These are phyloP conservation scores for Octodon degus DNA, from an alignment of 2,113 vertebrate genomes.

Conservation along the genomic window DNA sequence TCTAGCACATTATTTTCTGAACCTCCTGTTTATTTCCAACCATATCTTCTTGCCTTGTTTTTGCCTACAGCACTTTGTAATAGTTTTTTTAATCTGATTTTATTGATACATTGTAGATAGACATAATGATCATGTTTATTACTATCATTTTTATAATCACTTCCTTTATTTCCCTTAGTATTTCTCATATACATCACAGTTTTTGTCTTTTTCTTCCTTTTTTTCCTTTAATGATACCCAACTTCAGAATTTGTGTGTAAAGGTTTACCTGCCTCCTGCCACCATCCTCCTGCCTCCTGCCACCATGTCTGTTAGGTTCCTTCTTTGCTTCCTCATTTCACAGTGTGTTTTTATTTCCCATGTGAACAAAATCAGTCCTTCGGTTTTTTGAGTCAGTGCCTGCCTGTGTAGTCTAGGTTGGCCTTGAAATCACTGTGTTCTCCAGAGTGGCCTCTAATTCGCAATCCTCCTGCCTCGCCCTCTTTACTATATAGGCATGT, in stretches of 20 bases:
- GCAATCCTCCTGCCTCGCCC: not conserved
- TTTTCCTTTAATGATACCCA: not conserved
- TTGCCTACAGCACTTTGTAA: not conserved
- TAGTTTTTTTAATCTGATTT: too few relatives aligned
- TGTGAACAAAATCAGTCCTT: not conserved
- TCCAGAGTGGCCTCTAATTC: not conserved
- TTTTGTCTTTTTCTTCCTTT: not conserved
- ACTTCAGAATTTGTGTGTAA: not conserved
- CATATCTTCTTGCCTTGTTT: not conserved
- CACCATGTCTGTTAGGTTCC: not conserved
- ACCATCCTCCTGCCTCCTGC: not conserved
- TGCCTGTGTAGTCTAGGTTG: not conserved
- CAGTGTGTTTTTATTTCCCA: not conserved
- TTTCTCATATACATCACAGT: not conserved
- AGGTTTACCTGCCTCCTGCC: not conserved
- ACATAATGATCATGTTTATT: too few relatives aligned
- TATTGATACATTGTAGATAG: too few relatives aligned
- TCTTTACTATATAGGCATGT: not conserved
- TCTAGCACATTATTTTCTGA: not conserved
- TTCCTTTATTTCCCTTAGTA: not conserved
- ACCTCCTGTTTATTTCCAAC: not conserved
- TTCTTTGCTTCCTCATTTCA: conserved; percentile 41
- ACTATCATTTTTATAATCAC: not conserved
- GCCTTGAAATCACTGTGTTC: not conserved
- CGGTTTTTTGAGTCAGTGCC: not conserved